Percentiles rank a stretch among this genome's conserved stretches.
Evolutionary conservation across 92 coral and sea anemone genomes (phyloP).

Genomic region (Epizoanthus scotinus): DNA sequence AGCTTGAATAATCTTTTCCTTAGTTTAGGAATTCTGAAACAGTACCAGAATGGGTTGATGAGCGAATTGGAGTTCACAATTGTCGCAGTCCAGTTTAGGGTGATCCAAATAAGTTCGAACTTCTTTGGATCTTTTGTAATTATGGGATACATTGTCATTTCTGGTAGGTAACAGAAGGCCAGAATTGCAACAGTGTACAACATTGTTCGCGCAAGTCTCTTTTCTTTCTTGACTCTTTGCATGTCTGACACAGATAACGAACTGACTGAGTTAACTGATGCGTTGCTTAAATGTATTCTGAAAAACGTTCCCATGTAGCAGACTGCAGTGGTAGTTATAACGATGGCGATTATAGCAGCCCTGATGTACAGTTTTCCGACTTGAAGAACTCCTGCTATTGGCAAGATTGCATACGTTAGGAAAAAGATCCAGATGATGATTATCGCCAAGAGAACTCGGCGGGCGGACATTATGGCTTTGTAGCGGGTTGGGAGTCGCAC

Average conservation of each 20-base stretch:
- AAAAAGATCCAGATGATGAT: not conserved
- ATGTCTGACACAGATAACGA: not conserved
- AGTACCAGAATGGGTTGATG: too few relatives aligned
- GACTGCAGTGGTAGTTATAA: not conserved
- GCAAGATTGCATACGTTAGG: not conserved
- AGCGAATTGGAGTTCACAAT: not conserved
- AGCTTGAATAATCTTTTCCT: not conserved
- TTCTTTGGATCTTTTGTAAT: not conserved
- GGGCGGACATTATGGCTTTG: not conserved
- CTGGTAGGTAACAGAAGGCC: not conserved
- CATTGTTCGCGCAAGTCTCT: constrained; percentile 18
- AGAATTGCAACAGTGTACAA: not conserved
- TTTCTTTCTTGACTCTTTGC: not conserved
- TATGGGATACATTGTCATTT: not conserved
- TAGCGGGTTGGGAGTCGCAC: not conserved
- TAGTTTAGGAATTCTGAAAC: not conserved
- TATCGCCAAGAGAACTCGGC: not conserved
- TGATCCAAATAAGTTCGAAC: not conserved
- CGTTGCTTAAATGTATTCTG: not conserved
- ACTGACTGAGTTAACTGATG: too few relatives aligned
- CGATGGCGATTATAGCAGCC: not conserved
- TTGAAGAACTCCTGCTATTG: not conserved
- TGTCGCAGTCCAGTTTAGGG: not conserved
- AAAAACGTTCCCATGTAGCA: constrained; percentile 6
- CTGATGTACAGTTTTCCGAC: not conserved